A percentile compares a stretch with the other conserved stretches of the same genome.
Evolutionary conservation across 1,140 invertebrate genomes (phyloP).

Genomic region (Formica exsecta): DNA sequence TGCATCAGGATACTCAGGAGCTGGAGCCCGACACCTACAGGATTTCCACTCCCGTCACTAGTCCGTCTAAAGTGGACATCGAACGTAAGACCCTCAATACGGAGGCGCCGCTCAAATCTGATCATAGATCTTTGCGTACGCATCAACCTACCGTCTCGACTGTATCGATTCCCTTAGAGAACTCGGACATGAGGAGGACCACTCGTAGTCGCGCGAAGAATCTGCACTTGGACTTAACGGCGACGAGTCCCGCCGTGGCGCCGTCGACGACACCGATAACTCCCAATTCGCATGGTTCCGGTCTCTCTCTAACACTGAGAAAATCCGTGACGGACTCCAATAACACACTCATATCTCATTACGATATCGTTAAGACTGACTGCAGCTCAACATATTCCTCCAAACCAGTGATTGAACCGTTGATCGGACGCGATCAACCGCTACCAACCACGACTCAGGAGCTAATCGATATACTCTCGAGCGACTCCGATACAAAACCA

Average conservation of each 20-base stretch:
- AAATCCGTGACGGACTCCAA: constrained; percentile 85
- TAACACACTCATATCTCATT: constrained; percentile 88
- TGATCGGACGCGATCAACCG: constrained; percentile 82
- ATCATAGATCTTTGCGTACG: constrained; percentile 71
- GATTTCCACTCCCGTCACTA: constrained; percentile 80
- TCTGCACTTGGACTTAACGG: constrained; percentile 78
- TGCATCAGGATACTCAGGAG: constrained; percentile 72
- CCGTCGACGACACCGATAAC: constrained; percentile 72
- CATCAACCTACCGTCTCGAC: constrained; percentile 80
- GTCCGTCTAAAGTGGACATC: constrained; percentile 77
- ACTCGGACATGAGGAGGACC: constrained; percentile 82
- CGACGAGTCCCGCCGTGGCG: constrained; percentile 37
- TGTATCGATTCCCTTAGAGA: constrained; percentile 82
- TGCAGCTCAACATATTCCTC: constrained; percentile 75
- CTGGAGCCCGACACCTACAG: constrained; percentile 80
- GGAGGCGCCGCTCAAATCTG: constrained; percentile 71
- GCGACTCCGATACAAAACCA: constrained; percentile 78
- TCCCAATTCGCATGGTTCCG: constrained; percentile 79
- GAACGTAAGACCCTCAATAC: constrained; percentile 73
- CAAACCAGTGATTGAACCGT: constrained; percentile 80
- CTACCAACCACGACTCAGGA: constrained; percentile 84
- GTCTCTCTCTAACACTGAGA: constrained; percentile 83
- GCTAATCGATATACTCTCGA: constrained; percentile 84
- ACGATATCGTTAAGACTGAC: constrained; percentile 87
- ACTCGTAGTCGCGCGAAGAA: constrained; percentile 84